phyloP scores from a whole-genome alignment of 2,113 vertebrate species.

The Psittacus erithacus region DNA sequence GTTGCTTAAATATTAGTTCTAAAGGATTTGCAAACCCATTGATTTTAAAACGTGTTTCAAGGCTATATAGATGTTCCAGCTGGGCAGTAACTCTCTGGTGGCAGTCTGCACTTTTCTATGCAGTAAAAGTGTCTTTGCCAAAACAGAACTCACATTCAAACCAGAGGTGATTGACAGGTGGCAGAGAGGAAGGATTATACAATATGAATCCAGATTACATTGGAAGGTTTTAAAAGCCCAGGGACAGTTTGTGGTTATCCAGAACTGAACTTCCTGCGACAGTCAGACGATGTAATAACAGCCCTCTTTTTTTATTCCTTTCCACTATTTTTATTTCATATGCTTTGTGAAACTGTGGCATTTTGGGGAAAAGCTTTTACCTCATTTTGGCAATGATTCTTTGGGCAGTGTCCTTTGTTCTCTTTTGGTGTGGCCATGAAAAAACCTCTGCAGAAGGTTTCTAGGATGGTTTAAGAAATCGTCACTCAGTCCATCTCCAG shows the following conservation, averaged over 20 bases:
- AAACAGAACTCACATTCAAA: neutral
- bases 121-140: neutral
- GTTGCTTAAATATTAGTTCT: conserved; percentile 14
- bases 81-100: neutral
- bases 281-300: neutral
- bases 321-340: neutral
- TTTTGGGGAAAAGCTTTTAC: neutral
- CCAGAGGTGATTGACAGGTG: neutral
- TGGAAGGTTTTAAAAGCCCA: neutral
- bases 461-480: neutral
- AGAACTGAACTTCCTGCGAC: neutral
- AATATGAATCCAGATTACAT: neutral
- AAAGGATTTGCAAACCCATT: neutral
- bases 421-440: neutral
- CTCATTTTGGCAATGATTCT: neutral
- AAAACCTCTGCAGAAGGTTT: neutral
- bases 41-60: conserved; percentile 31
- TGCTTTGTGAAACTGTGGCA: neutral
- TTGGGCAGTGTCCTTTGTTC: neutral
- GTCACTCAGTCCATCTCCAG: neutral
- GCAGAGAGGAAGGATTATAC: conserved; percentile 5
- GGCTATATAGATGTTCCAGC: neutral
- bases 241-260: neutral
- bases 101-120: neutral
- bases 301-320: neutral